Percentiles rank a stretch among this genome's conserved stretches.
Conservation (phyloP, 1,140 invertebrate genomes). For the Chrysomallon squamiferum region DNA sequence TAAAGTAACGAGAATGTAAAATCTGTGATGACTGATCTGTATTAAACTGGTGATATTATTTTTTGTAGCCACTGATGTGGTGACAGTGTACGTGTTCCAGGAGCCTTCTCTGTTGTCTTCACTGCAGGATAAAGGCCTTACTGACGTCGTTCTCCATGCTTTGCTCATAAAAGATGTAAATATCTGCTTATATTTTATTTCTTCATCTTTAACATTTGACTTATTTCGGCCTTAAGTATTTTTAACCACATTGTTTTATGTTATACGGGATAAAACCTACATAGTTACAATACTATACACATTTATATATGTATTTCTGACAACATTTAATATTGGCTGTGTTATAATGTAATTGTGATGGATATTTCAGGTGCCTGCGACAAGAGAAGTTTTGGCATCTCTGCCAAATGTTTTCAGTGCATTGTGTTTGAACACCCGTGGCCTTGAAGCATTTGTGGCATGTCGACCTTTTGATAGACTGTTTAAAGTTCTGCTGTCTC, state of each 20-base stretch:
- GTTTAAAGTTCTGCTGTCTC: conserved; percentile 80
- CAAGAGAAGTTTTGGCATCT: conserved; percentile 86
- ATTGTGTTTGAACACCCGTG: conserved; percentile 84
- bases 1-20: no score
- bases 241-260: no score
- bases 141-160: conserved; percentile 86
- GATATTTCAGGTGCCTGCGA: conserved; percentile 77
- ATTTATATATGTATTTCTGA: background rate
- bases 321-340: background rate
- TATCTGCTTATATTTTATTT: background rate
- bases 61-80: conserved; percentile 80
- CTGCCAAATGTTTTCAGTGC: conserved; percentile 92
- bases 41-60: no score
- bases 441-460: conserved; percentile 81
- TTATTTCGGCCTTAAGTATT: no score
- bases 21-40: no score
- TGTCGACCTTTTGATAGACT: conserved; percentile 86
- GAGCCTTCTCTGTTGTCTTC: conserved; percentile 87
- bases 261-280: background rate
- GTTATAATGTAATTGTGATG: background rate
- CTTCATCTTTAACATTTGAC: background rate
- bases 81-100: conserved; percentile 92
- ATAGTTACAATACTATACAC: background rate
- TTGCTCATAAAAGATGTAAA: conserved; percentile 83
- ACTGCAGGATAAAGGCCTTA: conserved; percentile 83